Evolutionary conservation across 2,888 invertebrate genomes (phyloP), one percentile per base, ranked within the genome.

Genomic region (Heteromyza rotundicornis): DNA sequence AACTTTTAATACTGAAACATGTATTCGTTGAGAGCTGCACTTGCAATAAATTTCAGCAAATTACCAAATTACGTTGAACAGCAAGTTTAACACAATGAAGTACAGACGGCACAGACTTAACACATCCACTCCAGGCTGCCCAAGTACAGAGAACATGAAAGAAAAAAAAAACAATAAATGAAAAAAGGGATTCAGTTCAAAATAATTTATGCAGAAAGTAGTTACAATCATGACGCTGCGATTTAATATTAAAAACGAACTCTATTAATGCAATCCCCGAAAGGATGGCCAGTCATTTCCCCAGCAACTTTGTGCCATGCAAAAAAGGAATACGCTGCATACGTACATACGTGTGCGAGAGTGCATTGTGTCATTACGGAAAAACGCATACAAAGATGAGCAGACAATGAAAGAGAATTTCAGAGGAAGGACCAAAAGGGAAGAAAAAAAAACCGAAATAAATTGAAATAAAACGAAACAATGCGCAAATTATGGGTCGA

Each of bases 401-500:
- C n/a, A n/a, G n/a, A n/a, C n/a, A n/a, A n/a, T n/a, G n/a, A n/a
- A n/a, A n/a, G n/a, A n/a, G n/a, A n/a, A n/a, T n/a, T n/a, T n/a
- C n/a, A n/a, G n/a, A n/a, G n/a, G n/a, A n/a, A n/a, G 3, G 32
- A 47, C 3, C 14, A n/a, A 40, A 40, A 40, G 19, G 19, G 7
- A 20, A 20, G 17, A 40, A 40, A 40, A 40, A 40, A 19, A 20
- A 20, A 19, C 5, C 47, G 7, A 20, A 8, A 19, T 19, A 47
- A 47, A 7, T 19, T 24, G 57, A 57, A 53, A 44, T 44, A 27
- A 40, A 57, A 50, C 50, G 14, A 22, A 23, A 23, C 47, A 47
- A 47, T 47, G 47, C 47, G 17, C 47, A 47, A 47, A 47, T 47
- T 47, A 47, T 47, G 47, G 47, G 57, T 52, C 53, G 22, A 57